Base-by-base conservation (phyloP, 2,113 vertebrate genomes). In the Mus pahari region DNA sequence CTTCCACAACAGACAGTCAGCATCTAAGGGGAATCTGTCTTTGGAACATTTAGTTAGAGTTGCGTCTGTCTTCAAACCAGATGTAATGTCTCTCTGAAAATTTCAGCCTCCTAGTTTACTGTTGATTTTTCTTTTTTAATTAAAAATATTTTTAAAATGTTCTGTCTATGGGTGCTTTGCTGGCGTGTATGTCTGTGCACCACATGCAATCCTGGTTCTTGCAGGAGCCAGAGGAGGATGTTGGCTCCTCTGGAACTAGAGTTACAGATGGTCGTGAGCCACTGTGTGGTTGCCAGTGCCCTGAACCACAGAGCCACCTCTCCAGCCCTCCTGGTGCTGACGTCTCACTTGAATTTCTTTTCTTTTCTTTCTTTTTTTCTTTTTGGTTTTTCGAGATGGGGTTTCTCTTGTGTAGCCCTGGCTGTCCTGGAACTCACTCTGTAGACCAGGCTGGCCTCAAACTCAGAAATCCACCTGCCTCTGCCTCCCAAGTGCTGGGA, bases 261-360 rank as follows among this genome's bases (percentile, higher is more conserved):
- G n/a, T 60, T 58, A 12, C 81, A 62, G 79, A 62, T 45, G 58
- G 81, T 31, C 42, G n/a, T 62, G 81, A 31, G 24, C 39, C 81
- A 83, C n/a, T 55, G 17, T 28, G 58, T 31, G 81, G 39, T 58
- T 42, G 22, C 13, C n/a, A 62, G n/a, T 4, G 13, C 26, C 31
- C 53, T 62, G 55, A 62, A 17, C 24, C 58, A 10, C 58, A 58
- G 53, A 83, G 81, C 55, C 58, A 5, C 62, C 81, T 62, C 58
- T 83, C n/a, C 14, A 31, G 79, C 13, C n/a, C 53, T 9, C 79
- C 36, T n/a, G 53, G 20, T 82, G 79, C 7, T 82, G 84, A 68
- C 70, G 89, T 95, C 77, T 81, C 24, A 50, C 82, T 93, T 97
- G 93, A 58, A 94, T 91, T 96, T 94, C 48, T 48, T 48, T 48